A percentile compares a stretch with the other conserved stretches of the same genome.
Conservation (phyloP, 2,797 vertebrate species). For the Cichlasoma orientale region DNA sequence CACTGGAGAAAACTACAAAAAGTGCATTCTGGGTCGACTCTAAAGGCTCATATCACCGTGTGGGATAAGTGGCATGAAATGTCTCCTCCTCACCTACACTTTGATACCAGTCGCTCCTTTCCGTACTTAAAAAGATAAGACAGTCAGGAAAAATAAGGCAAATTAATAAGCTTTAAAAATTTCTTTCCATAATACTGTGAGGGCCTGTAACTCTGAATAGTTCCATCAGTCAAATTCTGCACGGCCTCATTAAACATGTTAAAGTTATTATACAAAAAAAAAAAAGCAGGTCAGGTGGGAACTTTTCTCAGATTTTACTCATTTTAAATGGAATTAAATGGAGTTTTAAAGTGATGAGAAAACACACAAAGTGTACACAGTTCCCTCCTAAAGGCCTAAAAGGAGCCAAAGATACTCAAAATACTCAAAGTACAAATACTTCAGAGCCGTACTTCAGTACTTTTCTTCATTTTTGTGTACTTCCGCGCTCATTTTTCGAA, state of each 20-base stretch:
- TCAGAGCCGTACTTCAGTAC: not conserved
- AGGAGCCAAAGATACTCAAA: not conserved
- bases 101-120: not conserved
- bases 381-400: too few relatives aligned
- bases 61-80: not conserved
- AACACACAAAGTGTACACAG: too few relatives aligned
- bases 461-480: not conserved
- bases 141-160: not conserved
- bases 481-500: too few relatives aligned
- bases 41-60: not conserved
- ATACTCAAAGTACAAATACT: too few relatives aligned
- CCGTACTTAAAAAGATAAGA: not conserved
- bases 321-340: not conserved
- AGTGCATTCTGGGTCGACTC: rapidly evolving
- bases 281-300: rapidly evolving
- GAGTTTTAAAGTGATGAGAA: not conserved
- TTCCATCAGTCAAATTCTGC: too few relatives aligned
- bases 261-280: not conserved
- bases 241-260: rapidly evolving
- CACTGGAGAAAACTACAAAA: not conserved
- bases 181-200: not conserved
- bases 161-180: not conserved
- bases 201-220: not conserved
- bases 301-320: rapidly evolving
- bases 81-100: rapidly evolving